Evolutionary conservation across 2,888 invertebrate species (phyloP).

Genomic region (Suillia variegata): DNA sequence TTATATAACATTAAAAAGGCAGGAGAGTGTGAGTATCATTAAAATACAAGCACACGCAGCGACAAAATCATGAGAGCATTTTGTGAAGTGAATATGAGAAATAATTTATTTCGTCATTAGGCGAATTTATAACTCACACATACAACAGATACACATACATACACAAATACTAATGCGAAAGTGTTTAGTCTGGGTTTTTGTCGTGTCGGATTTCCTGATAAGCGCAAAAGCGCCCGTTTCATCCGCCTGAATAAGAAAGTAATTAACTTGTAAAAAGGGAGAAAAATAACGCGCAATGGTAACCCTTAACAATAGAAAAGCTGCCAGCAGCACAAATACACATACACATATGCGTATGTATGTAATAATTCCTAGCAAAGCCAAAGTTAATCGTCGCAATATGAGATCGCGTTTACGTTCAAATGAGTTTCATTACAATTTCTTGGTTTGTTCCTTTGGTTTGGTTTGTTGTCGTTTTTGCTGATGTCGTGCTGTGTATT

Average conservation of each 20-base stretch:
- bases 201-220: background rate
- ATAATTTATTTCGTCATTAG: slow-evolving; percentile 53
- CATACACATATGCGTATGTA: background rate
- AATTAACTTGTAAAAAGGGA: background rate
- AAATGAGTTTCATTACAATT: background rate
- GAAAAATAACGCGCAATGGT: background rate
- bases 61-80: background rate
- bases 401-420: background rate
- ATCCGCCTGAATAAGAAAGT: background rate
- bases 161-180: background rate
- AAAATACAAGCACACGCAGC: background rate
- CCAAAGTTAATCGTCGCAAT: background rate
- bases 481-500: background rate
- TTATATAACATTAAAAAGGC: background rate
- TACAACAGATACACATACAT: background rate
- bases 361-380: background rate
- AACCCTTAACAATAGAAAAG: background rate
- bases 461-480: background rate
- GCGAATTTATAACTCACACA: slow-evolving; percentile 41
- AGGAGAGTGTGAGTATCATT: background rate
- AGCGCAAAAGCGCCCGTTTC: no score
- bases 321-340: background rate
- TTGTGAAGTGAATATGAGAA: slow-evolving; percentile 28
- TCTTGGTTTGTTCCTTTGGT: background rate
- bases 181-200: background rate